Conservation (phyloP, 2,888 invertebrate species). For the Tenthredo distinguenda region DNA sequence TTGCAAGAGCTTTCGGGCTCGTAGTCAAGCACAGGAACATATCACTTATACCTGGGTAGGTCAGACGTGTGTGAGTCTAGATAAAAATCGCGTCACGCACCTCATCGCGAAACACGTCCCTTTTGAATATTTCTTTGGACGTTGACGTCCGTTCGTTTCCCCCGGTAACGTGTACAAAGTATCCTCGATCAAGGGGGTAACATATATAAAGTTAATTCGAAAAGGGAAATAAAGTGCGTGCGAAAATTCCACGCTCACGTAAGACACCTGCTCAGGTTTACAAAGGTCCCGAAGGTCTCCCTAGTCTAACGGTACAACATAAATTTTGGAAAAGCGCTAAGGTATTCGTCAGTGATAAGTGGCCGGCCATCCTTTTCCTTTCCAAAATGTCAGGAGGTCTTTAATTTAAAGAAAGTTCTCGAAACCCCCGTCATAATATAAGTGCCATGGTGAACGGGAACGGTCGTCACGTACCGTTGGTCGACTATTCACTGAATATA, state of each 20-base stretch:
- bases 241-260: conserved; percentile 22
- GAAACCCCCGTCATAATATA: not conserved
- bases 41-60: not conserved
- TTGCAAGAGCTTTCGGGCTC: not conserved
- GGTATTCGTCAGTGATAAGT: conserved; percentile 47
- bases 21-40: not conserved
- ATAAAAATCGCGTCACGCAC: conserved; percentile 48
- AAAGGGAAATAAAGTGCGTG: conserved; percentile 24
- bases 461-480: not conserved
- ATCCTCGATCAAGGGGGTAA: conserved; percentile 16
- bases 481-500: not conserved
- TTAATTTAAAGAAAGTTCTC: conserved; percentile 14
- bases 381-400: conserved; percentile 33
- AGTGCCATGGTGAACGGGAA: not conserved
- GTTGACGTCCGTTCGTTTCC: conserved; percentile 10
- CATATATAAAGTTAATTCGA: conserved; percentile 35
- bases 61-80: not conserved
- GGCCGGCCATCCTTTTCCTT: conserved; percentile 25
- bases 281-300: conserved; percentile 36
- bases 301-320: conserved; percentile 19
- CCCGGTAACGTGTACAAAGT: conserved; percentile 33
- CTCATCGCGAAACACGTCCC: conserved; percentile 26
- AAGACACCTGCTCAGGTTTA: conserved; percentile 46
- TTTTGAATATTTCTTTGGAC: conserved; percentile 35
- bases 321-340: conserved; percentile 33